A percentile compares a stretch with the other conserved stretches of the same genome.
Conservation (phyloP, 2,113 vertebrate species). For the Aldabrachelys gigantea region DNA sequence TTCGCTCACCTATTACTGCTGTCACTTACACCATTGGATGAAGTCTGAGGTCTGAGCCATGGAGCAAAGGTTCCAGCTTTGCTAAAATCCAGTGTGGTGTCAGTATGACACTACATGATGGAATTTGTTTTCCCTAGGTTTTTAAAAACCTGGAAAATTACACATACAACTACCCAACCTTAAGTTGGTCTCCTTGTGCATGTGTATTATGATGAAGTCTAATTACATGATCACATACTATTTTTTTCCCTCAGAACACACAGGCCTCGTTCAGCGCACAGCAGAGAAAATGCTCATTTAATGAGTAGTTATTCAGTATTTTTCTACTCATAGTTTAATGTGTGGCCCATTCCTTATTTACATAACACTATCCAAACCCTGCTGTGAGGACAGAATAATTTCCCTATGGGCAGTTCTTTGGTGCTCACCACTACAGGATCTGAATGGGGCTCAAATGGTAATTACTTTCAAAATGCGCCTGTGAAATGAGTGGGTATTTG, state of each 20-base stretch:
- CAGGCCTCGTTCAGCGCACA: too few species aligned
- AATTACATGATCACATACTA: neutral
- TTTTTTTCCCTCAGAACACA: too few species aligned
- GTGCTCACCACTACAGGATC: neutral
- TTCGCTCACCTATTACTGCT: too few species aligned
- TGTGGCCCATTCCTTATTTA: neutral
- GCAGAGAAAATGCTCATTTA: neutral
- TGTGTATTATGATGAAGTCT: neutral
- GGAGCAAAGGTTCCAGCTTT: neutral
- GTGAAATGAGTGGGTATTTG: neutral
- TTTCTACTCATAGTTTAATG: neutral
- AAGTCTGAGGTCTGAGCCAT: neutral
- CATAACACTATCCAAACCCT: neutral
- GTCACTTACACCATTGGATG: neutral
- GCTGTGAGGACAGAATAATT: neutral
- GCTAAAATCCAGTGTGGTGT: neutral
- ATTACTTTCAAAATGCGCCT: neutral
- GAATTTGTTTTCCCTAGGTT: neutral
- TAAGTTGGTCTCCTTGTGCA: too few species aligned
- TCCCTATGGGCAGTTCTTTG: neutral
- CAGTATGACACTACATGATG: neutral
- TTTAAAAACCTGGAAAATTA: neutral
- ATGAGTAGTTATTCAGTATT: neutral
- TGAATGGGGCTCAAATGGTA: neutral
- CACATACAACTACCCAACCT: neutral